A percentile compares a stretch with the other conserved stretches of the same genome.
Conservation (phyloP, 2,797 vertebrate genomes). For the Pyrrhura leucotis region DNA sequence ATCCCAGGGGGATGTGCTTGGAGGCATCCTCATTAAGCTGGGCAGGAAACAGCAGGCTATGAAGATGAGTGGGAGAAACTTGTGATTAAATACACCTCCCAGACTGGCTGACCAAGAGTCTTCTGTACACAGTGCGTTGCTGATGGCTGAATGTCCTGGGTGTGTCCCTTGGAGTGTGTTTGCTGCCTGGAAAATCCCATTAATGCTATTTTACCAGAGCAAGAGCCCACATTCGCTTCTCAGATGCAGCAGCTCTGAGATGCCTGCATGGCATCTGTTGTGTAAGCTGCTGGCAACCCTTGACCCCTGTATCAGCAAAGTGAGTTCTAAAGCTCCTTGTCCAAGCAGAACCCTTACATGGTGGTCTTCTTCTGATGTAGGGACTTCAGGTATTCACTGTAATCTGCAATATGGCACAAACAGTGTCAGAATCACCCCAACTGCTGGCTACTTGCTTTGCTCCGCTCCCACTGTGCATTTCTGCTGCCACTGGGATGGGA, state of each 20-base stretch:
- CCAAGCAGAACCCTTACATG: accelerated
- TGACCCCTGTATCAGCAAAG: not conserved
- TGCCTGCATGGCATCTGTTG: not conserved
- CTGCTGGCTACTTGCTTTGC: accelerated
- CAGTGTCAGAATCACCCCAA: not conserved
- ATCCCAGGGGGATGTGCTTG: not conserved
- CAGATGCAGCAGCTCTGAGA: not conserved
- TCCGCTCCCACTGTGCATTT: accelerated
- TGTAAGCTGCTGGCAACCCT: not conserved
- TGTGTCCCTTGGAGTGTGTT: not conserved
- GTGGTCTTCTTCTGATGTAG: not conserved
- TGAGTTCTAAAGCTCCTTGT: not conserved
- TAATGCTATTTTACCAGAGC: not conserved
- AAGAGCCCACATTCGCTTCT: not conserved
- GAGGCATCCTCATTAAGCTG: not conserved
- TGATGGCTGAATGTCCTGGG: conserved; percentile 23
- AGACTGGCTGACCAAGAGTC: not conserved
- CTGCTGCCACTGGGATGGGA: not conserved
- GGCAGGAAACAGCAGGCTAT: conserved; percentile 4
- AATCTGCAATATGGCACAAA: not conserved
- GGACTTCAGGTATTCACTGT: not conserved
- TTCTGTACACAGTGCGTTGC: not conserved
- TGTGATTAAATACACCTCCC: conserved; percentile 27
- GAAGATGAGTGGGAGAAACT: conserved; percentile 5
- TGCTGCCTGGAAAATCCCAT: conserved; percentile 9